Evolutionary conservation across 2,888 invertebrate species (phyloP), one percentile per base, ranked within the genome.

Genomic region (Ennomos erosarius): DNA sequence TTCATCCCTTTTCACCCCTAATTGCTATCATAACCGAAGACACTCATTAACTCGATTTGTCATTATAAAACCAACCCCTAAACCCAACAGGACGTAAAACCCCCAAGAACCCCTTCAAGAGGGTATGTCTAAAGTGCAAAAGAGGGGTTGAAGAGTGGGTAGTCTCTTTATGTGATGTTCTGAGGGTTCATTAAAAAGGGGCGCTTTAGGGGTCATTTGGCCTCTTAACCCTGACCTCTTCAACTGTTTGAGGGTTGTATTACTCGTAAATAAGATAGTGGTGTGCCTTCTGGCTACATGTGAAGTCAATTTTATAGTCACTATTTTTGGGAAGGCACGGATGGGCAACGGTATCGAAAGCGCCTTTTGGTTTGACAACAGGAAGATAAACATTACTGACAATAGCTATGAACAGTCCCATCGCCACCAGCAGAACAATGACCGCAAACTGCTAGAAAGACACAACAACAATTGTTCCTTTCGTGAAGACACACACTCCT

Each of bases 131-230:
- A 60, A 55, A 60, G 59, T 55, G 56, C 44, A 61, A 61, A 55
- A 49, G 53, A 49, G 59, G 40, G 53, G 56, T 45, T 55, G 38
- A 53, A 53, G 45, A 12, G 36, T 13, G 46, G 53, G 58, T 34
- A 40, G 50, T 51, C 64, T 56, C 58, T 64, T 61, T 62, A 59
- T 69, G 56, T 58, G 54, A 62, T 57, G 60, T 61, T 61, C 48
- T 44, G 55, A 69, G 65, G 61, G 64, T 65, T 71, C 69, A 71
- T 69, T 71, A 71, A 68, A 67, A 67, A 68, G 67, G 68, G 71
- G 62, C 65, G 59, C 50, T 54, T 48, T 40, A 47, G 52, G 52
- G 63, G 63, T 65, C 67, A 62, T 64, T 64, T 54, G 39, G 56
- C 45, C 57, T 55, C 46, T 57, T 65, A 62, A 53, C 54, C 64